Evolutionary conservation across 2,113 vertebrate species (phyloP).

Genomic region (Dasyprocta punctata): DNA sequence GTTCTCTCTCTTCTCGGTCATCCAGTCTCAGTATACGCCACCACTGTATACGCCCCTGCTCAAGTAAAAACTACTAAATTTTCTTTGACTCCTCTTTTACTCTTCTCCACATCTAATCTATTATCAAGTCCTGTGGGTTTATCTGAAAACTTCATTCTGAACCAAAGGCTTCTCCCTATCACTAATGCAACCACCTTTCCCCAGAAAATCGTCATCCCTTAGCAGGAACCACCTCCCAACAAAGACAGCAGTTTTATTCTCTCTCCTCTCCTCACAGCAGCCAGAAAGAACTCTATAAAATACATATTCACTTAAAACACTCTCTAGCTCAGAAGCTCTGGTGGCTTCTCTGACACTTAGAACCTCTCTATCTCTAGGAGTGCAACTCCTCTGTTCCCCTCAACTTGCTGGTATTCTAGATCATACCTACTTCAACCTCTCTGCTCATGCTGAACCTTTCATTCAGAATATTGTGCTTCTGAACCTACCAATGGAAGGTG

Average conservation of each 20-base stretch:
- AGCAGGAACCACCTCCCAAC: not conserved
- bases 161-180: not conserved
- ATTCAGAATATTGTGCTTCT: not conserved
- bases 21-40: not conserved
- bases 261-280: not conserved
- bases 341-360: not conserved
- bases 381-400: rapidly evolving
- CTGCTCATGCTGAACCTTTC: not conserved
- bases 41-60: not conserved
- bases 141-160: not conserved
- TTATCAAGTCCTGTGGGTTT: not conserved
- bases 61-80: not conserved
- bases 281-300: not conserved
- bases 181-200: not conserved
- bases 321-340: not conserved
- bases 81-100: not conserved
- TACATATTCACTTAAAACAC: rapidly evolving
- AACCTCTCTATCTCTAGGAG: not conserved
- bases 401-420: not conserved
- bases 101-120: not conserved
- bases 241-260: not conserved
- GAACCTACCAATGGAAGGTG: not conserved
- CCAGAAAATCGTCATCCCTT: not conserved
- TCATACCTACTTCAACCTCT: not conserved
- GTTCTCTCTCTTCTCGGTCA: not conserved